Evolutionary conservation across 2,113 vertebrate species (phyloP).

Genomic region (Poeciliopsis retropinna): DNA sequence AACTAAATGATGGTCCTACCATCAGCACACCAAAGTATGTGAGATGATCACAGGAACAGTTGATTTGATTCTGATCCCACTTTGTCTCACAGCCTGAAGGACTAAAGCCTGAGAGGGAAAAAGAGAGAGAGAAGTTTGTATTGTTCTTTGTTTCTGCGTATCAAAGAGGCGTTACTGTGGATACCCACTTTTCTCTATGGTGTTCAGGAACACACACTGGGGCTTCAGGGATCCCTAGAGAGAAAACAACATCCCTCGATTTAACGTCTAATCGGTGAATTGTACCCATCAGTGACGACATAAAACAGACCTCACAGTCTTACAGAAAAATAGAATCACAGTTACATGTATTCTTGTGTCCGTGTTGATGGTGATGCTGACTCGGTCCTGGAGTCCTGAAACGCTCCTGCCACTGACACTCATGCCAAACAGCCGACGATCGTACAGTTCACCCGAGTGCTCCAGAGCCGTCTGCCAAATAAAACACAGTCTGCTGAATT

Average conservation of each 20-base stretch:
- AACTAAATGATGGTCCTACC: conserved; percentile 7
- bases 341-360: not conserved
- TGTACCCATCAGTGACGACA: not conserved
- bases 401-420: not conserved
- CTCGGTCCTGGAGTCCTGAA: conserved; percentile 1
- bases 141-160: not conserved
- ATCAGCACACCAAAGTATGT: conserved; percentile 61
- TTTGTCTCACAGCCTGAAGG: conserved; percentile 35
- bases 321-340: not conserved
- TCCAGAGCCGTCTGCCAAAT: not conserved
- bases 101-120: not conserved
- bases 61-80: conserved; percentile 30
- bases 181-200: conserved; percentile 25
- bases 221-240: not conserved
- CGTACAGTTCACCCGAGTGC: not conserved
- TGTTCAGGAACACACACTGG: conserved; percentile 38
- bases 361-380: not conserved
- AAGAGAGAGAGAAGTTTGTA: not conserved
- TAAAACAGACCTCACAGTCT: not conserved
- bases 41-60: conserved; percentile 63
- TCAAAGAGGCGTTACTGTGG: too few species aligned
- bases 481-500: not conserved
- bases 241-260: conserved; percentile 5
- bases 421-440: not conserved
- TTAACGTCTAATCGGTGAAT: too few species aligned